phyloP scores from a whole-genome alignment of 2,113 vertebrate species.

The Willisornis vidua region DNA sequence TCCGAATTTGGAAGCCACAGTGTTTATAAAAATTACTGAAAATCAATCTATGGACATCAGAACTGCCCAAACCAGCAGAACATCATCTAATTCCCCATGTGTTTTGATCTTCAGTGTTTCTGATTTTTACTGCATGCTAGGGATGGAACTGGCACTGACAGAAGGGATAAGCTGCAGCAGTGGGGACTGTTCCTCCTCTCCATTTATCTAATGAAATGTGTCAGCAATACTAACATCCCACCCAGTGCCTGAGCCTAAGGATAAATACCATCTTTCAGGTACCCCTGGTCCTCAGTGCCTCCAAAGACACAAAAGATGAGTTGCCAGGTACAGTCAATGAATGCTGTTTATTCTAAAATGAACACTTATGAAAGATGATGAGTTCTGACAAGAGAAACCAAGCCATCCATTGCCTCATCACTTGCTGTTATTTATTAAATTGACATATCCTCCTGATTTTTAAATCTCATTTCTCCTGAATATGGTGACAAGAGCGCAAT shows the following conservation, averaged over 20 bases:
- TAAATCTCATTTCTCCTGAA: not conserved
- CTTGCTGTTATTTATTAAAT: not conserved
- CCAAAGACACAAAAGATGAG: not conserved
- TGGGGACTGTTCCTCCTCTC: not conserved
- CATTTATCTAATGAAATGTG: not conserved
- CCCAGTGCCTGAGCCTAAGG: not conserved
- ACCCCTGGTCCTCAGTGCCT: not conserved
- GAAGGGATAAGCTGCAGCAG: not conserved
- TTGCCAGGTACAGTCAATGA: not conserved
- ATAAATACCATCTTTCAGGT: not conserved
- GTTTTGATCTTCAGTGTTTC: not conserved
- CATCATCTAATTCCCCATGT: not conserved
- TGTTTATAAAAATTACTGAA: not conserved
- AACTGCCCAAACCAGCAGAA: not conserved
- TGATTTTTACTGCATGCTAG: not conserved
- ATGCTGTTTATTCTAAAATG: not conserved
- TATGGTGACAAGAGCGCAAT: not conserved
- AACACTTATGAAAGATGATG: not conserved
- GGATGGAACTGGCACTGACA: not conserved
- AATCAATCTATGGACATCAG: not conserved
- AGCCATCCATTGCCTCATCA: not conserved
- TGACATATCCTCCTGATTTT: not conserved
- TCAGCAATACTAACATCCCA: not conserved
- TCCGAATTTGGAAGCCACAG: not conserved
- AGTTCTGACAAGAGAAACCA: not conserved